These are phyloP conservation scores for pig (Sus scrofa) DNA, from an alignment of 2,113 vertebrate genomes.

Conservation along the genomic window DNA sequence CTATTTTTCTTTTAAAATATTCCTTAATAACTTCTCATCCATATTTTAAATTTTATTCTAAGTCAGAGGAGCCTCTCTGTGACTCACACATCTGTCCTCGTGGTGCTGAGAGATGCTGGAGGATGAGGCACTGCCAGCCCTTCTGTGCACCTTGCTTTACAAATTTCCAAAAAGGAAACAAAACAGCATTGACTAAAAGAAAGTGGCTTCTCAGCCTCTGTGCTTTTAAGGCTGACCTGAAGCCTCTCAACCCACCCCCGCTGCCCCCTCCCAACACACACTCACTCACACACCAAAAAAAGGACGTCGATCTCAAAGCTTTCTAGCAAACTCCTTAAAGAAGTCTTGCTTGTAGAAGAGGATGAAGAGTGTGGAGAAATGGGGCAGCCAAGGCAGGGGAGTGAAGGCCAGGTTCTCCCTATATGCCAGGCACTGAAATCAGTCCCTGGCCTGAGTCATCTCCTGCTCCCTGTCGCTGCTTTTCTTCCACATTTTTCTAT, in stretches of 20 bases:
- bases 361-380: accelerated
- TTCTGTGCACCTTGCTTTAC: not conserved
- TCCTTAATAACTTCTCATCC: slow-evolving; percentile 58
- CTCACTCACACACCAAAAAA: not conserved
- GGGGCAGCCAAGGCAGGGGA: accelerated
- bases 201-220: accelerated
- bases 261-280: no score
- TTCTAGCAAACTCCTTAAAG: not conserved
- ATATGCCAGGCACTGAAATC: accelerated
- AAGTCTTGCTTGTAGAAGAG: not conserved
- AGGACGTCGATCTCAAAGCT: not conserved
- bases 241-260: no score
- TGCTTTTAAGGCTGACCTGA: not conserved
- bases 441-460: no score
- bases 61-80: not conserved
- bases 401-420: not conserved
- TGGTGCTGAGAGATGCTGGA: not conserved
- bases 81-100: not conserved
- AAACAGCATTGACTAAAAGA: accelerated
- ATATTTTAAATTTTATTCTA: slow-evolving; percentile 69
- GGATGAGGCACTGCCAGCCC: accelerated
- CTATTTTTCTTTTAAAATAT: slow-evolving; percentile 78
- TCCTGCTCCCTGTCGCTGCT: not conserved
- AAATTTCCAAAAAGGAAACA: accelerated
- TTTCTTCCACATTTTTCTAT: not conserved